Percentiles rank a stretch among this genome's conserved stretches.
These are phyloP conservation scores for Agapornis canus DNA, from an alignment of 2,797 vertebrate genomes.

Conservation along the genomic window DNA sequence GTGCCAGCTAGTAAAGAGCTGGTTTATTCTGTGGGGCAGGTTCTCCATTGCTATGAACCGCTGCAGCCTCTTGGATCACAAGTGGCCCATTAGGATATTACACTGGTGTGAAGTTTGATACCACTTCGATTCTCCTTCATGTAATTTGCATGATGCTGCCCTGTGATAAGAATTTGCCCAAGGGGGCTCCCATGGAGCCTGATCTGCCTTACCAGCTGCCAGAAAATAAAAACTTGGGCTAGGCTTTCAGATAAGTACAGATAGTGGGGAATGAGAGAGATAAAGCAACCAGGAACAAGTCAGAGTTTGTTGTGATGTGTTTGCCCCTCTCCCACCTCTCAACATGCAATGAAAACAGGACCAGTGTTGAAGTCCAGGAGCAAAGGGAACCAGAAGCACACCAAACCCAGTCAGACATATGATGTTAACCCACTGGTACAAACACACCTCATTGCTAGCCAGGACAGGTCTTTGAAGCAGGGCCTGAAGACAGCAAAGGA, in stretches of 20 bases:
- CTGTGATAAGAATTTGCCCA: not conserved
- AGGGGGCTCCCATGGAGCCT: not conserved
- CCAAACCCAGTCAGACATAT: not conserved
- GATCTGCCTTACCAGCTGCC: not conserved
- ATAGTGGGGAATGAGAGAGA: not conserved
- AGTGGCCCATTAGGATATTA: not conserved
- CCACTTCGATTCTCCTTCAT: not conserved
- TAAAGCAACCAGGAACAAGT: not conserved
- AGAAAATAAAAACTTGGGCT: not conserved
- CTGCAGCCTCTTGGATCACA: not conserved
- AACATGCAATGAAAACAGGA: not conserved
- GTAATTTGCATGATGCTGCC: not conserved
- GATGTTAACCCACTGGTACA: not conserved
- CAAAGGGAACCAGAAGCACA: not conserved
- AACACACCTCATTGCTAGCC: not conserved
- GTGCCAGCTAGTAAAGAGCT: not conserved
- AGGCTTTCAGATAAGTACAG: not conserved
- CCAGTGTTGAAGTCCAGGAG: not conserved
- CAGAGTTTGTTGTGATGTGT: not conserved
- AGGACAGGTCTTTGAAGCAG: not conserved
- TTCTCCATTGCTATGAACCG: not conserved
- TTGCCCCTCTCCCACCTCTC: not conserved
- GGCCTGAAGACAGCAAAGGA: not conserved
- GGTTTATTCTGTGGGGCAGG: not conserved
- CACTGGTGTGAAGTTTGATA: not conserved